Evolutionary conservation across 2,113 vertebrate species (phyloP).

Genomic region (Cacatua alba): DNA sequence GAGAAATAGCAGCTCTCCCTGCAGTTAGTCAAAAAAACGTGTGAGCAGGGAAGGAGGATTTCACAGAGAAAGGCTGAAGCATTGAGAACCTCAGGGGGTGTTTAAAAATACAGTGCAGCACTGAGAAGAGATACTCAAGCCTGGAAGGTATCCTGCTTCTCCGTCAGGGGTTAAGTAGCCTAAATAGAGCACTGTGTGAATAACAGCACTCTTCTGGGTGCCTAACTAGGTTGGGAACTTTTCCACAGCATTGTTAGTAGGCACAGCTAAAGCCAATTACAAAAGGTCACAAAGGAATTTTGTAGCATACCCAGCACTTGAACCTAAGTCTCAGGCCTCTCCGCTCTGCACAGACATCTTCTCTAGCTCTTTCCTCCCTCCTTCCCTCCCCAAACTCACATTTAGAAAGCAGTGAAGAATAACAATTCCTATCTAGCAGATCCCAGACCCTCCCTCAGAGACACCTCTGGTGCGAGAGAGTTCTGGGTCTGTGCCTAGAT

Average conservation of each 20-base stretch:
- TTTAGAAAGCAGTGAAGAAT: neutral
- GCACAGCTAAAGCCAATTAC: neutral
- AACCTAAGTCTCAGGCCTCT: neutral
- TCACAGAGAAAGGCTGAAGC: neutral
- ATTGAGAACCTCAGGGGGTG: neutral
- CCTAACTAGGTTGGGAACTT: neutral
- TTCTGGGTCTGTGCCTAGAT: neutral
- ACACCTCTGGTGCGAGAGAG: accelerated
- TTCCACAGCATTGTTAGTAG: neutral
- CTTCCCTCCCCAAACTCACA: neutral
- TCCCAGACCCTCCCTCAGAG: neutral
- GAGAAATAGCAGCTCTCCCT: neutral
- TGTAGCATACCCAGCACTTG: neutral
- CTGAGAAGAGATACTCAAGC: neutral
- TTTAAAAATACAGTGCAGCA: neutral
- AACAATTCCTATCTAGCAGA: neutral
- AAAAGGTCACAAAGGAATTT: neutral
- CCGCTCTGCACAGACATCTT: neutral
- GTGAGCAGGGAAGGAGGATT: neutral
- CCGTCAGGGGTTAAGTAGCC: neutral
- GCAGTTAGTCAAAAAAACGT: neutral
- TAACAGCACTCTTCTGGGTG: neutral
- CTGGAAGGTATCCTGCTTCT: neutral
- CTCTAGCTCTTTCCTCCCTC: neutral
- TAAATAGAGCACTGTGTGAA: neutral